phyloP scores from a whole-genome alignment of 2,113 vertebrate genomes.

The Erinaceus europaeus region DNA sequence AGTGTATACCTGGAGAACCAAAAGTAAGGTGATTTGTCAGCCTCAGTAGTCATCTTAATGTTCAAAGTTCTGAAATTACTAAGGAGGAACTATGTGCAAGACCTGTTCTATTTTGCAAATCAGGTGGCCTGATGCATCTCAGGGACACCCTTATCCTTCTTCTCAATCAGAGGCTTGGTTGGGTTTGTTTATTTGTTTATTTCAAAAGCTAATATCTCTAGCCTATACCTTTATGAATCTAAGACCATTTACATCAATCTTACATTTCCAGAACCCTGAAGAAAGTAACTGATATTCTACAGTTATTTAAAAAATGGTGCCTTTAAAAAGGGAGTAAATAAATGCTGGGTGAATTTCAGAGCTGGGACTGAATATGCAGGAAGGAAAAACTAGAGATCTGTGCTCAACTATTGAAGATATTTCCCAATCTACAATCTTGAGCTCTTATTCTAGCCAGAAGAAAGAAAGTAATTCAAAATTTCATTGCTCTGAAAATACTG shows the following conservation, averaged over 20 bases:
- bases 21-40: neutral
- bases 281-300: neutral
- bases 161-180: neutral
- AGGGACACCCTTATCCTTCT: neutral
- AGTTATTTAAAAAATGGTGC: neutral
- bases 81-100: neutral
- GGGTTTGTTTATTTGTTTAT: too few relatives aligned
- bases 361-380: neutral
- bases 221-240: neutral
- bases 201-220: neutral
- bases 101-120: neutral
- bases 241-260: neutral
- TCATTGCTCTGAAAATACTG: neutral
- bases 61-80: neutral
- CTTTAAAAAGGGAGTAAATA: neutral
- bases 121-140: rapidly evolving
- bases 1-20: neutral
- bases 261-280: neutral
- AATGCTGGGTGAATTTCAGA: neutral
- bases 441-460: constrained; percentile 13
- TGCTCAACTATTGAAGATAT: neutral
- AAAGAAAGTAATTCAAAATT: constrained; percentile 11
- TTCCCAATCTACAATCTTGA: neutral
- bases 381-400: neutral
- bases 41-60: neutral